phyloP scores from a whole-genome alignment of 2,113 vertebrate species.

The Serilophus lunatus region DNA sequence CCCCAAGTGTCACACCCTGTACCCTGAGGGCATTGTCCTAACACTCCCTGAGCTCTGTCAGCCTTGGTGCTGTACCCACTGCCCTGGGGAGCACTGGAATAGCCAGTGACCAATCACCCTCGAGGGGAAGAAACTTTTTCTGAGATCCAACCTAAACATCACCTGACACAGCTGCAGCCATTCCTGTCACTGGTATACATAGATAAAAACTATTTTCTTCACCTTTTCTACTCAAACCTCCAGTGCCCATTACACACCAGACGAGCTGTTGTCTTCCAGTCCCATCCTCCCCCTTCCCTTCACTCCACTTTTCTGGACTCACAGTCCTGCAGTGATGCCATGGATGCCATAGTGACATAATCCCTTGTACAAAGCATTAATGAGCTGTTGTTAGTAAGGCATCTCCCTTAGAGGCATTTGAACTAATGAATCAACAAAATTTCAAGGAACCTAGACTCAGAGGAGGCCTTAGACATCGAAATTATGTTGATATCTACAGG shows the following conservation, averaged over 20 bases:
- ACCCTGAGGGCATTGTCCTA: not conserved
- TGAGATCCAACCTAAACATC: not conserved
- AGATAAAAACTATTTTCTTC: not conserved
- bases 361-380: not conserved
- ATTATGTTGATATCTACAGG: not conserved
- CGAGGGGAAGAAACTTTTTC: not conserved
- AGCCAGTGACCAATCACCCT: not conserved
- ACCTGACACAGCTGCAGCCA: not conserved
- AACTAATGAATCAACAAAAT: not conserved
- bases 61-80: not conserved
- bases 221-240: not conserved
- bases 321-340: not conserved
- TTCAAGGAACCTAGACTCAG: not conserved
- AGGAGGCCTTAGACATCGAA: not conserved
- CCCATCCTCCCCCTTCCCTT: not conserved
- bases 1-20: not conserved
- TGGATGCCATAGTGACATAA: not conserved
- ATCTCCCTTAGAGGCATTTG: not conserved
- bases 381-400: not conserved
- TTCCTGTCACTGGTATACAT: fast-evolving
- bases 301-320: not conserved
- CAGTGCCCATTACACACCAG: not conserved
- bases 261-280: not conserved
- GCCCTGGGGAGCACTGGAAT: not conserved
- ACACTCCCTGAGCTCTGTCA: not conserved